Evolutionary conservation across 2,113 vertebrate genomes (phyloP), one percentile per base, ranked within the genome.

Genomic region (Nothoprocta perdicaria): DNA sequence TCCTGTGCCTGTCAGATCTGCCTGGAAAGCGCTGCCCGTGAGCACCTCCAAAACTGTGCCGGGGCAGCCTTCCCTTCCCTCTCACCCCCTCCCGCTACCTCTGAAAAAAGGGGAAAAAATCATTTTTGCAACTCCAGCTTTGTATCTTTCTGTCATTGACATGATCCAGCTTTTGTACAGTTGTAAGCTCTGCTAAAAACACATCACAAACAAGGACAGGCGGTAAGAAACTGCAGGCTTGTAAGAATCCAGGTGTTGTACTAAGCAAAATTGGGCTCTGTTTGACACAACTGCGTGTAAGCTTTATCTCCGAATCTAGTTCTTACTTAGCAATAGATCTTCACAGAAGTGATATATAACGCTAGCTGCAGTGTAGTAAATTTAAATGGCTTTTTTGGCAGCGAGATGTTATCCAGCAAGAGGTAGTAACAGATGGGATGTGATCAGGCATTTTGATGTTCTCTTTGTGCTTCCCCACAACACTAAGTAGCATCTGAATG

Each of bases 381-480:
- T 93, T 93, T 93, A 95, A 95, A 88, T 90, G 60, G 89, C 92
- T 93, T 95, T 94, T 96, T 94, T 96, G 95, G 78, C 95, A 96
- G 88, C 78, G 57, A 86, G 80, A 94, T 93, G 48, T 96, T 95
- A 91, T 80, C 94, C 81, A 95, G 69, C 75, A 80, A 94, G 93
- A 92, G 94, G 58, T 68, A 88, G 69, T 93, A 86, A 93, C 96
- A 95, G 84, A 96, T 88, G 92, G 86, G 75, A 93, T 95, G 78
- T 89, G 91, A 88, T 94, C 83, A 88, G 92, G 89, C 92, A 94
- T 90, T 95, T 85, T 95, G 91, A 88, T 94, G 86, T 95, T 94
- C 81, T 90, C 93, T 96, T 93, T 96, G 68, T 87, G 90, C 91
- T 95, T 96, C 69, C 71, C 72, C 75, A 26, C 85, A 91, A 96